A percentile compares a stretch with the other conserved stretches of the same genome.
phyloP scores from a whole-genome alignment of 2,888 invertebrate species.

The Drosophila flavopinicola region DNA sequence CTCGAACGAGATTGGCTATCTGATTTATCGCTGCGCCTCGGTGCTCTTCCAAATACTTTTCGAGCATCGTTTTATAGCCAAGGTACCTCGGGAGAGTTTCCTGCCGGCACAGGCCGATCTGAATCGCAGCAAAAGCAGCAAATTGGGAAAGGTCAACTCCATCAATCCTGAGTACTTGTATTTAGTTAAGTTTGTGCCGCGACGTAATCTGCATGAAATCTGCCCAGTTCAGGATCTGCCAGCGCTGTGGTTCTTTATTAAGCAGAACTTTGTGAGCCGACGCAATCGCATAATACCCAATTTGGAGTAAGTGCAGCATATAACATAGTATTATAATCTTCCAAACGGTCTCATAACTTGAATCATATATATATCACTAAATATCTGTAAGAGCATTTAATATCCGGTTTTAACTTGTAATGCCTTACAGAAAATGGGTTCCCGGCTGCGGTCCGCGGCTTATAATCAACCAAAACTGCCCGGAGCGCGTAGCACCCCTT shows the following conservation, averaged over 20 bases:
- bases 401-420: not conserved
- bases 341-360: no score
- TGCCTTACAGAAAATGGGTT: slow-evolving; percentile 87
- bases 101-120: slow-evolving; percentile 87
- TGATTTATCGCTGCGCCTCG: slow-evolving; percentile 86
- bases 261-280: slow-evolving; percentile 87
- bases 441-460: slow-evolving; percentile 90
- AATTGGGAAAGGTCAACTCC: slow-evolving; percentile 72
- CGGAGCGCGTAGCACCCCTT: slow-evolving; percentile 29
- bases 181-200: slow-evolving; percentile 88
- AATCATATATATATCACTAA: no score
- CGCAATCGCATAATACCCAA: slow-evolving; percentile 88
- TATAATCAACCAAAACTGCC: slow-evolving; percentile 83
- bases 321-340: not conserved
- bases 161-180: slow-evolving; percentile 86
- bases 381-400: not conserved
- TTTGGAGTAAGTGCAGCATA: slow-evolving; percentile 87
- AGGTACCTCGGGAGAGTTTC: slow-evolving; percentile 88
- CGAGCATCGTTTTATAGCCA: slow-evolving; percentile 86
- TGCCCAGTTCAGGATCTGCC: slow-evolving; percentile 86
- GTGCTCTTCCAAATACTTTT: slow-evolving; percentile 90
- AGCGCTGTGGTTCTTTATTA: slow-evolving; percentile 89
- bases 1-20: slow-evolving; percentile 85
- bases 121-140: slow-evolving; percentile 67
- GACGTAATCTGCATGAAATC: slow-evolving; percentile 85